Evolutionary conservation across 2,113 vertebrate species (phyloP).

Genomic region (Clarias magur): DNA sequence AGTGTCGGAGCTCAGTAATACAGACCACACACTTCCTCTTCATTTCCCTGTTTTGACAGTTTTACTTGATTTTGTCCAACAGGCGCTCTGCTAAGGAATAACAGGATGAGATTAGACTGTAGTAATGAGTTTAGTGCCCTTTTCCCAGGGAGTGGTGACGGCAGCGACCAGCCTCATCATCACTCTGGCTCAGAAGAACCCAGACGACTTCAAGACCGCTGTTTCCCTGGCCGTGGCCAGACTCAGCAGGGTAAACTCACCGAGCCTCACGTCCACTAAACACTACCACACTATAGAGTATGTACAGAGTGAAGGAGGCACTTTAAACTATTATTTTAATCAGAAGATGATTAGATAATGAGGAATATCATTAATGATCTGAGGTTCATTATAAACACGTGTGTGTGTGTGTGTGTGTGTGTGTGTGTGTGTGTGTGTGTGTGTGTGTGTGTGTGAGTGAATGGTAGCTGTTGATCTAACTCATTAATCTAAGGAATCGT

Average conservation of each 20-base stretch:
- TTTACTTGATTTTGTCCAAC: constrained; percentile 10
- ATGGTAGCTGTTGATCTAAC: neutral
- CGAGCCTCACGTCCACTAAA: neutral
- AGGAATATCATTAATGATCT: neutral
- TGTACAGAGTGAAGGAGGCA: neutral
- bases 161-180: constrained; percentile 88
- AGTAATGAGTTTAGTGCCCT: neutral
- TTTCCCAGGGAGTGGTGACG: constrained; percentile 84
- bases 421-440: too few species aligned
- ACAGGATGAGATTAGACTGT: neutral
- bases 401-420: too few species aligned
- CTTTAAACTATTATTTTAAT: too few species aligned
- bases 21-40: neutral
- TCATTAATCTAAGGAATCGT: neutral
- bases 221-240: constrained; percentile 87
- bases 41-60: neutral
- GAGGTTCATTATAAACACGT: too few species aligned
- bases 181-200: constrained; percentile 90
- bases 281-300: too few species aligned
- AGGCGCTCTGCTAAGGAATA: neutral
- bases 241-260: constrained; percentile 79
- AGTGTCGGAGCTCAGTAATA: neutral
- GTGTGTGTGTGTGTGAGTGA: neutral
- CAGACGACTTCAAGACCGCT: constrained; percentile 91
- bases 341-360: neutral